These are phyloP conservation scores for Rhingia campestris DNA, from an alignment of 2,888 invertebrate genomes.

Conservation along the genomic window DNA sequence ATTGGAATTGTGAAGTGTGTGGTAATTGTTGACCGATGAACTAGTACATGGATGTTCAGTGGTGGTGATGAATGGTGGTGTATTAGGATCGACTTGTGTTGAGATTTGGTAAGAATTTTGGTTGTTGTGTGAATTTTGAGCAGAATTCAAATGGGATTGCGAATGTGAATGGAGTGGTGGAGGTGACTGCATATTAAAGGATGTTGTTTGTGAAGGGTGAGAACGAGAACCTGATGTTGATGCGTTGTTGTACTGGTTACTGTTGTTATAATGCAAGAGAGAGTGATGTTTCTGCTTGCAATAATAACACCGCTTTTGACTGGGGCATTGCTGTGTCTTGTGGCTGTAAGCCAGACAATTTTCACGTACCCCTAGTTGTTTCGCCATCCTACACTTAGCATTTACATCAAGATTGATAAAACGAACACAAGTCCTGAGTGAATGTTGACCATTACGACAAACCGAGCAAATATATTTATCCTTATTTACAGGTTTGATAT, in stretches of 20 bases:
- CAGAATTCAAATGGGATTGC: background rate
- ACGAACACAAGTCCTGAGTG: slow-evolving; percentile 1
- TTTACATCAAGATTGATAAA: background rate
- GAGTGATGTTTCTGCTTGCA: slow-evolving; percentile 31
- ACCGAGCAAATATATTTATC: background rate
- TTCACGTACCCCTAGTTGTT: slow-evolving; percentile 10
- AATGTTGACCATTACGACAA: slow-evolving; percentile 5
- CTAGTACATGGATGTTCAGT: slow-evolving; percentile 1
- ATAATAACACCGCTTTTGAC: slow-evolving; percentile 24
- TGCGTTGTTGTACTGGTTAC: too few relatives aligned
- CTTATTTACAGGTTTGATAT: background rate
- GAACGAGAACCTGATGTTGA: too few relatives aligned
- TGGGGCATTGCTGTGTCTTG: slow-evolving; percentile 9
- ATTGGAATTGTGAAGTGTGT: background rate
- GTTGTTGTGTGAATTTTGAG: background rate
- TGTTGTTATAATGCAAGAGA: background rate
- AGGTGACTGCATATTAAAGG: background rate
- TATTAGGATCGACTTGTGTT: background rate
- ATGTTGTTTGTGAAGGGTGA: background rate
- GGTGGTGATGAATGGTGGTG: background rate
- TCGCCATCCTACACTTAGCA: background rate
- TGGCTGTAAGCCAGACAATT: slow-evolving; percentile 18
- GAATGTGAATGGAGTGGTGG: background rate
- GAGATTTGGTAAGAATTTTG: background rate
- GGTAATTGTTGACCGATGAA: background rate